Base-by-base conservation (phyloP, 2,888 invertebrate genomes). In the Drosophila neotestacea region DNA sequence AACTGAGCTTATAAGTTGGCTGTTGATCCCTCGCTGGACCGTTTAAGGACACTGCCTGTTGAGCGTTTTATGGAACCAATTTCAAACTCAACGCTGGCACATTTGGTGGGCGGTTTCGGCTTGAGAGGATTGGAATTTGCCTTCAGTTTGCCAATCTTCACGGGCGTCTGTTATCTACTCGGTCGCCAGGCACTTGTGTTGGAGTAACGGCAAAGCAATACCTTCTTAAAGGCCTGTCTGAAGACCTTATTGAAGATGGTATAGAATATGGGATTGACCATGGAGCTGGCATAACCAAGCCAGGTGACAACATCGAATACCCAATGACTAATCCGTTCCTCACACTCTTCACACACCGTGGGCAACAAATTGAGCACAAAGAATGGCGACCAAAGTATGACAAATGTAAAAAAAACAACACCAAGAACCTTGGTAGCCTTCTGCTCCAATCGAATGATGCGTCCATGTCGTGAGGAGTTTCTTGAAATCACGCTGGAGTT, bases 371-470 rank as follows among this genome's bases (percentile, higher is more conserved):
- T 98, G 10, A 97, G 94, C 6, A 97, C 96, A 92, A 98, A 98
- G 93, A 98, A 98, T 10, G 98, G 98, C n/a, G 98, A 96, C 98
- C 98, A 98, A 39, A 98, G 94, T 48, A 98, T 95, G 32, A 98
- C 98, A 91, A 98, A 98, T 0, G 97, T 97, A 92, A 97, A 97
- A 93, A 98, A 98, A 1, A 98, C 98, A 0, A 98, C 97, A 4
- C 98, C 98, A 22, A 98, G 93, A 4, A 98, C 98, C 93, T 98
- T 98, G 10, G 98, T 98, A 0, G 99, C 99, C 92, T 98, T 98
- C 91, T 98, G 98, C 91, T 99, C 98, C 58, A 98, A 94, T 4
- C 97, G 94, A 59, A 98, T 95, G 87, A 96, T 97, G 66, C 97
- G 94, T 0, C 97, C 97, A 89, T 97, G 97, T 0, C 97, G 94